A percentile compares a stretch with the other conserved stretches of the same genome.
phyloP scores from a whole-genome alignment of 2,113 vertebrate genomes.

The Osmerus eperlanus region DNA sequence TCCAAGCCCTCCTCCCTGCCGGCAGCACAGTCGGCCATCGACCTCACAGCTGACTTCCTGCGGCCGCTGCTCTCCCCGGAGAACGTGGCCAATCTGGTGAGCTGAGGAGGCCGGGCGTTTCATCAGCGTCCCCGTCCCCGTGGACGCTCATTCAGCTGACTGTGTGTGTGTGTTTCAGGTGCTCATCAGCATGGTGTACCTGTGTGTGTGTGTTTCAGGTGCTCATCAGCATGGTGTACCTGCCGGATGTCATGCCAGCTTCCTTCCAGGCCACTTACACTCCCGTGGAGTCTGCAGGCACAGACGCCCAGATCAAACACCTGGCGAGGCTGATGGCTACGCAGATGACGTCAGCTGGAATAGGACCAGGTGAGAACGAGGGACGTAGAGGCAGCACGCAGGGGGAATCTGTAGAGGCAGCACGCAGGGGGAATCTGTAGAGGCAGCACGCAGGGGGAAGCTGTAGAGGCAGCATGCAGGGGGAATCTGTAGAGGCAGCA shows the following conservation, averaged over 20 bases:
- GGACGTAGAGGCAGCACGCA: background rate
- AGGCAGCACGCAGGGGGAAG: too few species aligned
- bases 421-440: too few species aligned
- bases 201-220: constrained; percentile 73
- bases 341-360: constrained; percentile 77
- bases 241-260: constrained; percentile 93
- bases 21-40: constrained; percentile 80
- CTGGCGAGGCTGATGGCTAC: constrained; percentile 82
- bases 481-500: too few species aligned
- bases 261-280: constrained; percentile 98
- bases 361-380: constrained; percentile 75
- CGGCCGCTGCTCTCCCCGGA: constrained; percentile 81
- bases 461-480: too few species aligned
- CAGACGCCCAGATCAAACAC: constrained; percentile 91
- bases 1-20: constrained; percentile 72
- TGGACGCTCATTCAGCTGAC: background rate
- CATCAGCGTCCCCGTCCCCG: too few species aligned
- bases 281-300: constrained; percentile 92
- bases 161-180: constrained; percentile 67
- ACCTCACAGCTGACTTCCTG: constrained; percentile 88
- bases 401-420: background rate
- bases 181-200: constrained; percentile 96
- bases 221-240: constrained; percentile 96
- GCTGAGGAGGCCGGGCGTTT: background rate
- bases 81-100: constrained; percentile 91